Evolutionary conservation across 2,113 vertebrate genomes (phyloP).

Genomic region (Grus americana): DNA sequence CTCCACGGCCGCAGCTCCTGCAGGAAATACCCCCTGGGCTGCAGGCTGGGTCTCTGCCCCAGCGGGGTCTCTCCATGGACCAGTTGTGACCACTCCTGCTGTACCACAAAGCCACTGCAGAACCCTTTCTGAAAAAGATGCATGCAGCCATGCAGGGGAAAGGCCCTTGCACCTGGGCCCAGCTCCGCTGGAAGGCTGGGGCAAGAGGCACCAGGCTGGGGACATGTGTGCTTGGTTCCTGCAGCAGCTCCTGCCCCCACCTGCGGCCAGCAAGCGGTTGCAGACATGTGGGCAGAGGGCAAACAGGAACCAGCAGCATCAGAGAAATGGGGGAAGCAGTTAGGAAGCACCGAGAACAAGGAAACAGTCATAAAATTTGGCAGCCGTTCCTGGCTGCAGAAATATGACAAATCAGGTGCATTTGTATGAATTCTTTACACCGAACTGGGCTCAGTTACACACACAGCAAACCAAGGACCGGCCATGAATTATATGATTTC

Average conservation of each 20-base stretch:
- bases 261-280: not conserved
- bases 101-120: not conserved
- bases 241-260: not conserved
- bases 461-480: not conserved
- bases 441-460: not conserved
- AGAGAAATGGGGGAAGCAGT: not conserved
- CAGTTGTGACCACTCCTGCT: not conserved
- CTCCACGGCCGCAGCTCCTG: too few species aligned
- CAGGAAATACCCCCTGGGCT: too few species aligned
- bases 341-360: not conserved
- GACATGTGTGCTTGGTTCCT: not conserved
- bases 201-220: accelerated
- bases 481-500: not conserved
- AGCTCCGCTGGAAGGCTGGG: not conserved
- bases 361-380: not conserved
- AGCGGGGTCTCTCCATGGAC: not conserved
- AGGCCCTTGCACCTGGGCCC: not conserved
- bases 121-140: not conserved
- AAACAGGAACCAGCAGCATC: not conserved
- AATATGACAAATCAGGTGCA: not conserved
- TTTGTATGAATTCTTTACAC: not conserved
- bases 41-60: too few species aligned
- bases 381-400: not conserved
- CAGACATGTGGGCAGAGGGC: not conserved
- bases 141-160: accelerated